phyloP scores from a whole-genome alignment of 2,888 invertebrate species.

The Cantharis rufa region DNA sequence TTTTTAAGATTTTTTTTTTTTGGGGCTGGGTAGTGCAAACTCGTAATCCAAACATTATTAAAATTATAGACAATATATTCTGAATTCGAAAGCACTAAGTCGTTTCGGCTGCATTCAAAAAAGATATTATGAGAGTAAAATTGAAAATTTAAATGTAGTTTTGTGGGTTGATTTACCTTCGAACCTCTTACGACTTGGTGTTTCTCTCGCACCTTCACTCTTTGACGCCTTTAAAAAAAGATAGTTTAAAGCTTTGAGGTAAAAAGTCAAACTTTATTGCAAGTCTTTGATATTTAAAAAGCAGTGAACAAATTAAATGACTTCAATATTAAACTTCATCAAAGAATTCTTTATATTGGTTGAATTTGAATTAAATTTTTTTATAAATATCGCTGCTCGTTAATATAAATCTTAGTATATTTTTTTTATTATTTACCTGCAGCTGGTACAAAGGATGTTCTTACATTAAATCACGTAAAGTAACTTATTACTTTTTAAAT shows the following conservation, averaged over 20 bases:
- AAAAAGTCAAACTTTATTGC: slow-evolving; percentile 20
- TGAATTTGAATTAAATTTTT: slow-evolving; percentile 13
- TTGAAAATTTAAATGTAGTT: slow-evolving; percentile 29
- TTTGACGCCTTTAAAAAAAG: slow-evolving; percentile 12
- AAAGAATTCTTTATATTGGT: slow-evolving; percentile 15
- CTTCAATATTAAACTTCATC: slow-evolving; percentile 21
- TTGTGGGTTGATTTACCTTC: slow-evolving; percentile 20
- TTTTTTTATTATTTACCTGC: neutral
- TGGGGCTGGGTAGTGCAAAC: neutral
- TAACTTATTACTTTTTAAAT: neutral
- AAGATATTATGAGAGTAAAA: slow-evolving; percentile 25
- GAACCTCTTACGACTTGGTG: slow-evolving; percentile 6
- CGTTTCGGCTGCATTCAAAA: slow-evolving; percentile 27
- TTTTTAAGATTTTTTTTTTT: neutral
- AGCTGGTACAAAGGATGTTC: neutral
- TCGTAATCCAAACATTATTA: neutral
- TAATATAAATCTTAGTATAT: neutral
- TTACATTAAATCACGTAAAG: neutral
- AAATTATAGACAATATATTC: slow-evolving; percentile 8
- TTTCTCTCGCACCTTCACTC: slow-evolving; percentile 14
- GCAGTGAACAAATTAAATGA: slow-evolving; percentile 20
- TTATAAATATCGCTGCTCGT: neutral
- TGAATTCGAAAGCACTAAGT: slow-evolving; percentile 24
- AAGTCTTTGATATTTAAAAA: slow-evolving; percentile 29
- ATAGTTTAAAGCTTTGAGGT: slow-evolving; percentile 18